Base-by-base conservation (phyloP, 1,140 invertebrate species). In the Papilio glaucus region DNA sequence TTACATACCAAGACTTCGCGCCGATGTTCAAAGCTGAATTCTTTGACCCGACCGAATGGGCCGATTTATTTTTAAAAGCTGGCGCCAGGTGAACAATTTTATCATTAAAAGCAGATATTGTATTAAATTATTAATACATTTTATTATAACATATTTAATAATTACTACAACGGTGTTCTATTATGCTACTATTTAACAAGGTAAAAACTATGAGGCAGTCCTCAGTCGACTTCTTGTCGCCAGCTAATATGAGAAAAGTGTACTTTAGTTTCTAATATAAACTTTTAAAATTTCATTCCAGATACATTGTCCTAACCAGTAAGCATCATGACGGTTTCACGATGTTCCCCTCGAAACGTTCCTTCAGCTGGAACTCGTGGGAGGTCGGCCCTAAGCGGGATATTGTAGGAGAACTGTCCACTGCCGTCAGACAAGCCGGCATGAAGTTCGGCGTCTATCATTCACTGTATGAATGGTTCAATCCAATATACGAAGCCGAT, bases 251-350 rank as follows among this genome's bases (percentile, higher is more conserved):
- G 49, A 97, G 95, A 94, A 97, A 93, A 91, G 84, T 86, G 37
- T n/a, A n/a, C 8, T 24, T n/a, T 37, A 8, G 13, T 15, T 33
- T 61, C 7, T 29, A 61, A 26, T n/a, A 33, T 61, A 61, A 63
- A 61, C 10, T 10, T 10, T 49, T 49, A 4, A n/a, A n/a, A n/a
- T n/a, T n/a, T n/a, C n/a, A 41, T 91, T 93, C 41, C 74, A 97
- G 96, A 87, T 98, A 99, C 85, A 94, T 99, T 7, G 97, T 99
- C 3, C 83, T 99, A 0, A 99, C 98, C 1, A 97, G 96, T 80
- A 99, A 99, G 93, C 98, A 99, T 94, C 98, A 99, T 86, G 98
- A 99, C 90, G 98, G 98, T 10, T 99, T 94, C 80, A 97, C 98
- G 0, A 72, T 98, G 29, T 99, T 97, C 95, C 98, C 98, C 24